Conservation (phyloP, 2,797 vertebrate species). For the Takifugu ocellatus region DNA sequence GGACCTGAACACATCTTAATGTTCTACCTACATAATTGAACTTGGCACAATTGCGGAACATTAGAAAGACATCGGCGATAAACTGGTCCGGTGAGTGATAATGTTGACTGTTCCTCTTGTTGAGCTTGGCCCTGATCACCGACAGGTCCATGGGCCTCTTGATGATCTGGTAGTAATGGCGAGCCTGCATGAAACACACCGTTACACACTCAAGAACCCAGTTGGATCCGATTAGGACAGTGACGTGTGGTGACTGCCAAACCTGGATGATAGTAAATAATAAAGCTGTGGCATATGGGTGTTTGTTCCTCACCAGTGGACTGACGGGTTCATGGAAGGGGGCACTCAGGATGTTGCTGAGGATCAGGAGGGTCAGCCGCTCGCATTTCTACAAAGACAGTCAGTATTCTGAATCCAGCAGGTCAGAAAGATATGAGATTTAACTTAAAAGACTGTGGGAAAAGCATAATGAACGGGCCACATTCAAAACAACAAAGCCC, state of each 20-base stretch:
- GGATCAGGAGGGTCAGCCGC: conserved; percentile 87
- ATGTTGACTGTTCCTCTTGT: conserved; percentile 79
- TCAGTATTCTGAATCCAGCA: too few species aligned
- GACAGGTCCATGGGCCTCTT: conserved; percentile 97
- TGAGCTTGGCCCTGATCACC: conserved; percentile 86
- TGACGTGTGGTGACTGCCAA: background rate
- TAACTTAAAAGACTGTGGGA: too few species aligned
- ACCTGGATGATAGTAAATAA: background rate
- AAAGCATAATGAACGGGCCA: too few species aligned
- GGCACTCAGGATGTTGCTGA: conserved; percentile 90
- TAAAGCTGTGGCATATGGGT: background rate
- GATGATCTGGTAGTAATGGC: conserved; percentile 99
- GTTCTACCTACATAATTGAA: conserved; percentile 92
- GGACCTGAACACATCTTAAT: background rate
- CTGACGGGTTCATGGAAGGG: conserved; percentile 98
- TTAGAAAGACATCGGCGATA: conserved; percentile 89
- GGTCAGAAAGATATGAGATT: too few species aligned
- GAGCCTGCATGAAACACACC: conserved; percentile 76
- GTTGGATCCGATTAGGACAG: background rate
- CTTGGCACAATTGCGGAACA: conserved; percentile 98
- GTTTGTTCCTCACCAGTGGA: conserved; percentile 83
- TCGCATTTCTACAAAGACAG: conserved; percentile 86
- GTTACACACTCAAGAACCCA: background rate
- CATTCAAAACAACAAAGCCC: too few species aligned
- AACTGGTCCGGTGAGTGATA: conserved; percentile 87